Conservation (phyloP, 2,797 vertebrate genomes). For the Tympanoctomys barrerae region DNA sequence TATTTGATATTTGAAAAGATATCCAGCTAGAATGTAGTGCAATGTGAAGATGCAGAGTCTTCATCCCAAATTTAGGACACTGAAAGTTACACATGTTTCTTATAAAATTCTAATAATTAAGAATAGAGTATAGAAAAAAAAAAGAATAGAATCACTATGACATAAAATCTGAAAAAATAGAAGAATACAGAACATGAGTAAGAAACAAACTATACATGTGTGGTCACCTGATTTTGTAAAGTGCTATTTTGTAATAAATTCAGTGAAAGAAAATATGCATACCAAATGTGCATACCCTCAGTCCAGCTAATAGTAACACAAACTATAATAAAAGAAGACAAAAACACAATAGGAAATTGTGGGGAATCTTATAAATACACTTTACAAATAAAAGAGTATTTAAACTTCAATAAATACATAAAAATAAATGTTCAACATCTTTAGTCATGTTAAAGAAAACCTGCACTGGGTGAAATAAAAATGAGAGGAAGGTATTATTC, state of each 20-base stretch:
- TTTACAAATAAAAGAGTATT: background rate
- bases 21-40: background rate
- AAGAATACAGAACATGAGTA: background rate
- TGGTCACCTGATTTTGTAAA: background rate
- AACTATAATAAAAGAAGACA: background rate
- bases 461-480: background rate
- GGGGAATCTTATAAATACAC: background rate
- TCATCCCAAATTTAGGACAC: conserved; percentile 8
- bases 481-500: background rate
- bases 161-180: background rate
- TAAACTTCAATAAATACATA: background rate
- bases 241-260: background rate
- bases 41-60: too few relatives aligned
- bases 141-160: background rate
- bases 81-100: background rate
- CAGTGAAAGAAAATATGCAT: background rate
- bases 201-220: background rate
- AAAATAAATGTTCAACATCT: background rate
- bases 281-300: background rate
- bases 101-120: conserved; percentile 47
- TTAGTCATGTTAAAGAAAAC: background rate
- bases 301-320: background rate
- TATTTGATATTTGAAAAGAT: background rate
- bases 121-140: background rate
- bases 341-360: background rate